Evolutionary conservation across 2,888 invertebrate species (phyloP).

Genomic region (Oscheius sp.): DNA sequence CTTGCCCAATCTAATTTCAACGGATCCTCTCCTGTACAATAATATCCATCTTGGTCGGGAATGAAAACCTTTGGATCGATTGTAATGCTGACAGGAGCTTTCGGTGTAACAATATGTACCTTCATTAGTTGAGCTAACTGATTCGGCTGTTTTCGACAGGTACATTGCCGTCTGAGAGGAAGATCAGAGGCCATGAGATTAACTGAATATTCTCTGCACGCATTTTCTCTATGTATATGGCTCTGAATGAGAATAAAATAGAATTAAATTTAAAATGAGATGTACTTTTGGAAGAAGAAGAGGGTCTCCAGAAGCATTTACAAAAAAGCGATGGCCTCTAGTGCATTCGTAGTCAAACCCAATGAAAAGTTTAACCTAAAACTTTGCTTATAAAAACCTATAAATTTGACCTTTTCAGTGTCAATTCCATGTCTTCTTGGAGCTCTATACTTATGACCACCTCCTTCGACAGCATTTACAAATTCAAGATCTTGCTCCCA

Average conservation of each 20-base stretch:
- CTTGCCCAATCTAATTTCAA: slow-evolving; percentile 56
- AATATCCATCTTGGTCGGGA: slow-evolving; percentile 41
- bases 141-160: slow-evolving; percentile 76
- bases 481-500: slow-evolving; percentile 29
- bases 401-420: background rate
- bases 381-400: background rate
- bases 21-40: slow-evolving; percentile 54
- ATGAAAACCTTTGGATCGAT: slow-evolving; percentile 77
- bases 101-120: slow-evolving; percentile 86
- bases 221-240: slow-evolving; percentile 7
- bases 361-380: slow-evolving; percentile 76
- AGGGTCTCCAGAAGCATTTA: slow-evolving; percentile 64
- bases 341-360: slow-evolving; percentile 97
- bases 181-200: slow-evolving; percentile 76
- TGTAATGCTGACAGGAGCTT: slow-evolving; percentile 88
- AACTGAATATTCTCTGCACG: background rate
- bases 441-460: slow-evolving; percentile 10
- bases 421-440: background rate
- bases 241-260: background rate
- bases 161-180: slow-evolving; percentile 87
- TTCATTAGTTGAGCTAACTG: slow-evolving; percentile 69
- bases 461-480: slow-evolving; percentile 26
- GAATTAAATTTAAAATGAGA: background rate
- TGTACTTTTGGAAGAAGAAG: slow-evolving; percentile 34
- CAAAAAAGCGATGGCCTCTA: slow-evolving; percentile 94